phyloP scores from a whole-genome alignment of 2,797 vertebrate species.

The Pogoniulus pusillus region DNA sequence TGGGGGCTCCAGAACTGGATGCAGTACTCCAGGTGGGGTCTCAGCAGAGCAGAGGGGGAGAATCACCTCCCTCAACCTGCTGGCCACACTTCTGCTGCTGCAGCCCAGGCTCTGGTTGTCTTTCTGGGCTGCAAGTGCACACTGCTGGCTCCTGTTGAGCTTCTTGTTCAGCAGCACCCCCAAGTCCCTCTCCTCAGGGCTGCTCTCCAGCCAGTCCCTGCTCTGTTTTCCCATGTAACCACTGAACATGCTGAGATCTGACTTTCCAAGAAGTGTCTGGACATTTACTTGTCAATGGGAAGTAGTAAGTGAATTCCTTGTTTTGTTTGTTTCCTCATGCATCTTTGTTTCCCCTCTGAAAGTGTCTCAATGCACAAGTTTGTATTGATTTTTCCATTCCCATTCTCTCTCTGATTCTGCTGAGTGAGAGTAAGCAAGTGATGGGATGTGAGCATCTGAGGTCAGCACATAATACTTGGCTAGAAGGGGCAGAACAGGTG shows the following conservation, averaged over 20 bases:
- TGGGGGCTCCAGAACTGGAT: no score
- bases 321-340: not conserved
- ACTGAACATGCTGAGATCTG: fast-evolving
- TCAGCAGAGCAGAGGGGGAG: no score
- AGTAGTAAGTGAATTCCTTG: no score
- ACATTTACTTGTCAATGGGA: not conserved
- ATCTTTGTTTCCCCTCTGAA: not conserved
- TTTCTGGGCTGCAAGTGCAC: no score
- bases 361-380: not conserved
- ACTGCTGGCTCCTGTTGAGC: no score
- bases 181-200: no score
- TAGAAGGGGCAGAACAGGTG: not conserved
- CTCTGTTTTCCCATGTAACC: not conserved
- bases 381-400: not conserved
- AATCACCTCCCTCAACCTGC: no score
- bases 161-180: no score
- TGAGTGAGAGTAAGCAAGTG: not conserved
- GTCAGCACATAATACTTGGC: not conserved
- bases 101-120: no score
- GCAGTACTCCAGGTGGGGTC: no score
- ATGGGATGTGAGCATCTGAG: not conserved
- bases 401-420: not conserved
- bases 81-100: no score
- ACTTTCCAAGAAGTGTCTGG: not conserved
- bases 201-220: no score